Percentiles rank a stretch among this genome's conserved stretches.
These are phyloP conservation scores for Euphonia xanthogaster DNA, from an alignment of 2,797 vertebrate genomes.

Conservation along the genomic window DNA sequence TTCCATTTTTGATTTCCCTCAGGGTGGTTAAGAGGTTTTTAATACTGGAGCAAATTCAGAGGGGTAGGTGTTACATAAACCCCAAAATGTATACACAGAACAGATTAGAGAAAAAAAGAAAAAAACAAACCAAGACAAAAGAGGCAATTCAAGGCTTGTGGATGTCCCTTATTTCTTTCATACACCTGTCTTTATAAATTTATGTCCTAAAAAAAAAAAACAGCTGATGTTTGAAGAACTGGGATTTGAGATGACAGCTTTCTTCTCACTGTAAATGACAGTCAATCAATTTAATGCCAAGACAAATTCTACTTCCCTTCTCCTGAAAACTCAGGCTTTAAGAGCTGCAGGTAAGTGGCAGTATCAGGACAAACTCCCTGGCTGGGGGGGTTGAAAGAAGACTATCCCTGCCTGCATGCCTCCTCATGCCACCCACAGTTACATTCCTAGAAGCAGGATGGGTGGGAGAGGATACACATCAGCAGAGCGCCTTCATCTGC, in stretches of 20 bases:
- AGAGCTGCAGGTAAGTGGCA: not conserved
- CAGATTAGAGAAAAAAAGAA: not conserved
- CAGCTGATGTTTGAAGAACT: not conserved
- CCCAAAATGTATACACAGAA: not conserved
- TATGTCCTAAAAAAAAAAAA: not conserved
- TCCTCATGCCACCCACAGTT: accelerated
- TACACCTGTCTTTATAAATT: not conserved
- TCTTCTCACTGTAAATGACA: not conserved
- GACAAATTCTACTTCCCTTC: not conserved
- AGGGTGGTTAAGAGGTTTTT: not conserved
- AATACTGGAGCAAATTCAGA: not conserved
- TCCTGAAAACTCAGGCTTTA: not conserved
- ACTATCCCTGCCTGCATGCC: not conserved
- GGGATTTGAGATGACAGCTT: not conserved
- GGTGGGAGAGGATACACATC: not conserved
- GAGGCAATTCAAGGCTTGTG: not conserved
- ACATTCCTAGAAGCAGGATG: not conserved
- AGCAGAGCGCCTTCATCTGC: not conserved
- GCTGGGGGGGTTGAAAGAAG: not conserved
- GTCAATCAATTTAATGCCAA: not conserved
- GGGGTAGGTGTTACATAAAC: not conserved
- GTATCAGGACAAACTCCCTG: not conserved
- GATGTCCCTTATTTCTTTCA: not conserved
- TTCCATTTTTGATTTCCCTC: not conserved
- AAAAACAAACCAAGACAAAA: not conserved